phyloP scores from a whole-genome alignment of 2,888 invertebrate genomes.

The Malacosoma neustria region DNA sequence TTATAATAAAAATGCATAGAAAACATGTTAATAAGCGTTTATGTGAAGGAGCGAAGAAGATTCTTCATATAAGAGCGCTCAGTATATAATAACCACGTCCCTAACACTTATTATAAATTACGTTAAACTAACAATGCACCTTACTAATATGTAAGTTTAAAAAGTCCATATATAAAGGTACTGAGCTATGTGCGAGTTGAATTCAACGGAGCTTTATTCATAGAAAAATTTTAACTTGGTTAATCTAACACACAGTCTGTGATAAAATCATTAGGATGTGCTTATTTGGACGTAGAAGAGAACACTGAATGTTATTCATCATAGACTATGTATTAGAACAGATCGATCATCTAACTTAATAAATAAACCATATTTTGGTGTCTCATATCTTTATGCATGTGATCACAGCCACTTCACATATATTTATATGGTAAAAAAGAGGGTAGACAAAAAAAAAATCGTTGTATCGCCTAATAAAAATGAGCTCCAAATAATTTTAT shows the following conservation, averaged over 20 bases:
- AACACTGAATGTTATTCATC: too few species aligned
- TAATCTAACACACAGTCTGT: too few species aligned
- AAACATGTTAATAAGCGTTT: constrained; percentile 60
- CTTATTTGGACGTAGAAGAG: too few species aligned
- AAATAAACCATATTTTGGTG: constrained; percentile 56
- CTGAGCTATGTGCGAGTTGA: constrained; percentile 62
- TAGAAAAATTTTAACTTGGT: too few species aligned
- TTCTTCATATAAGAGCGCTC: constrained; percentile 35
- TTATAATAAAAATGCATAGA: constrained; percentile 45
- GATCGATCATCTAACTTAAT: constrained; percentile 48
- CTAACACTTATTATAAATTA: constrained; percentile 70
- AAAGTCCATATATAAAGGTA: constrained; percentile 53
- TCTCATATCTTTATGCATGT: constrained; percentile 47
- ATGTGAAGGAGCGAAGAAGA: constrained; percentile 51
- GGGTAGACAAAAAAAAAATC: constrained; percentile 20
- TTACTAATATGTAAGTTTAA: constrained; percentile 55
- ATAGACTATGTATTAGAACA: constrained; percentile 31
- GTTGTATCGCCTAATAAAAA: constrained; percentile 26
- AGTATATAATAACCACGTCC: constrained; percentile 50
- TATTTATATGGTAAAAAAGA: constrained; percentile 33
- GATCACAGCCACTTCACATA: constrained; percentile 65
- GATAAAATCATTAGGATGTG: too few species aligned
- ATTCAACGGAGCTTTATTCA: constrained; percentile 35
- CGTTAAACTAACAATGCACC: constrained; percentile 66
- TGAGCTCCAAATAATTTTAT: constrained; percentile 55